Conservation (phyloP, 2,888 invertebrate species). For the Gymnosoma rotundatum region DNA sequence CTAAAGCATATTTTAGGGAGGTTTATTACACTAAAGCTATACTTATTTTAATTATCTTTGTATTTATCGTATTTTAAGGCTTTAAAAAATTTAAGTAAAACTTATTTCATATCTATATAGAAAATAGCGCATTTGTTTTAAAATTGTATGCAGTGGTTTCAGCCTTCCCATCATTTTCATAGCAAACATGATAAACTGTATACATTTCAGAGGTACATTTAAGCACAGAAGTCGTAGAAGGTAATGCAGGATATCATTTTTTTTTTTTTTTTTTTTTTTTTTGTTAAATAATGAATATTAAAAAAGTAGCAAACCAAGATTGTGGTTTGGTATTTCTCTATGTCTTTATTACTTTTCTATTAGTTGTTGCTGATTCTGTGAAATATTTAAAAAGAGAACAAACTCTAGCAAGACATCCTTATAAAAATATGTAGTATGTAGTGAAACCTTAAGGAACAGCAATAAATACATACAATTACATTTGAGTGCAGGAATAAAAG, state of each 20-base stretch:
- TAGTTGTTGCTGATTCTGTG: background rate
- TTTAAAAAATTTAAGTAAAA: background rate
- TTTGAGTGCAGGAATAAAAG: conserved; percentile 11
- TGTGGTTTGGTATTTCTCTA: background rate
- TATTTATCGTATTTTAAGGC: conserved; percentile 9
- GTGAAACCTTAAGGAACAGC: background rate
- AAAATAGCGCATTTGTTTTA: background rate
- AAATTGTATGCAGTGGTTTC: background rate
- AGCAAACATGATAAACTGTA: background rate
- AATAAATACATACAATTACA: background rate
- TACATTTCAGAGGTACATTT: conserved; percentile 2
- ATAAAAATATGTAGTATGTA: background rate
- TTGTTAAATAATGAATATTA: conserved; percentile 30
- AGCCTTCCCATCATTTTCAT: background rate
- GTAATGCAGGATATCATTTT: conserved; percentile 7
- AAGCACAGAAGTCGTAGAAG: conserved; percentile 6
- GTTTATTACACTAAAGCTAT: background rate
- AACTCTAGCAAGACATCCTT: background rate
- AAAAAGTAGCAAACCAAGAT: background rate
- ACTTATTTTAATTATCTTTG: too few species aligned
- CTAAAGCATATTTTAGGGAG: background rate
- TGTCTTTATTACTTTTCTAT: conserved; percentile 23
- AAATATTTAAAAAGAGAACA: background rate
- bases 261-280: background rate
- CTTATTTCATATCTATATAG: conserved; percentile 1